phyloP scores from a whole-genome alignment of 2,797 vertebrate species.

The Netta rufina region DNA sequence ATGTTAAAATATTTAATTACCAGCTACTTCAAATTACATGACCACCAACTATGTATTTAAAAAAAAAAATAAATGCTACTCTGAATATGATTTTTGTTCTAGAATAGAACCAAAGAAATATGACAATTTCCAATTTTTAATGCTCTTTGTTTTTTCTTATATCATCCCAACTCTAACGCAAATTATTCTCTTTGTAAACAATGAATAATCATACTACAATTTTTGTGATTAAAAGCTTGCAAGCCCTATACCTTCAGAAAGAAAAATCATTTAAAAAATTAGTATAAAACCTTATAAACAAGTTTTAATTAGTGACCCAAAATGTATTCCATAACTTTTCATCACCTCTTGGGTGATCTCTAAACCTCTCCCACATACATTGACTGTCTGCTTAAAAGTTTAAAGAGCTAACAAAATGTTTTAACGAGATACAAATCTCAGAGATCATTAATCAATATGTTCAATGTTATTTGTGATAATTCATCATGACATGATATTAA shows the following conservation, averaged over 20 bases:
- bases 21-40: neutral
- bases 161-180: neutral
- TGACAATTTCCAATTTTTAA: neutral
- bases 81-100: neutral
- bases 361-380: slow-evolving; percentile 54
- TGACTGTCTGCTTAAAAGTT: slow-evolving; percentile 81
- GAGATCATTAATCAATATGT: slow-evolving; percentile 93
- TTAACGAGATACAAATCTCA: slow-evolving; percentile 87
- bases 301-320: slow-evolving; percentile 67
- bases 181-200: neutral
- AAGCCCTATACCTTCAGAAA: neutral
- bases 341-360: slow-evolving; percentile 55
- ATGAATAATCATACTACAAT: neutral
- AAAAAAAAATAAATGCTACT: neutral
- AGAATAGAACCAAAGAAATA: neutral
- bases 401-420: slow-evolving; percentile 88
- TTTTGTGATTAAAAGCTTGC: neutral
- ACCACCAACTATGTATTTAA: neutral
- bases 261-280: neutral
- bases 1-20: slow-evolving; percentile 30
- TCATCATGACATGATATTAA: slow-evolving; percentile 96
- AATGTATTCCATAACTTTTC: slow-evolving; percentile 24
- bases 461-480: slow-evolving; percentile 95
- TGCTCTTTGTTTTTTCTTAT: neutral
- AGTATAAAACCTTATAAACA: slow-evolving; percentile 17